These are phyloP conservation scores for Trachymyrmex cornetzi DNA, from an alignment of 1,140 invertebrate species.

Conservation along the genomic window DNA sequence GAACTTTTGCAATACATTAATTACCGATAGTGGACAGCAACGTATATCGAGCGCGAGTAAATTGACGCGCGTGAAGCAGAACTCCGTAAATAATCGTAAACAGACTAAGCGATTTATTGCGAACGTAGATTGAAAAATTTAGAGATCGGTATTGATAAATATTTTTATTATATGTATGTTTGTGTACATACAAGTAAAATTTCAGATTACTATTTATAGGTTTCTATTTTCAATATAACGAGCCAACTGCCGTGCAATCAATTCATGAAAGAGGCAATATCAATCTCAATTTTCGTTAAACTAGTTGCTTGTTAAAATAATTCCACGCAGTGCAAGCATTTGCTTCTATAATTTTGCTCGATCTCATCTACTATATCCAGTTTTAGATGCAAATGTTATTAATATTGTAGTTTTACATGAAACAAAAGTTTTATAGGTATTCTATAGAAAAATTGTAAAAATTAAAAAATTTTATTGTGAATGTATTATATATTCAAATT, in stretches of 20 bases:
- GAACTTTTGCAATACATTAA: constrained; percentile 34
- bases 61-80: background rate
- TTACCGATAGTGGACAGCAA: background rate
- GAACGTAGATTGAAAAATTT: constrained; percentile 13
- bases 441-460: constrained; percentile 8
- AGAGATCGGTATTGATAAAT: constrained; percentile 15
- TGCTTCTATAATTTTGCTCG: constrained; percentile 5
- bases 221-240: constrained; percentile 6
- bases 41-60: background rate
- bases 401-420: background rate
- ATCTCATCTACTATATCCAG: constrained; percentile 6
- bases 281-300: constrained; percentile 47
- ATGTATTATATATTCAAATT: background rate
- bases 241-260: background rate
- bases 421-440: background rate
- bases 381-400: background rate
- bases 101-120: constrained; percentile 3
- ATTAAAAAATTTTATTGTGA: background rate
- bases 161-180: background rate
- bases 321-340: background rate
- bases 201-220: constrained; percentile 12
- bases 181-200: background rate
- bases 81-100: constrained; percentile 31
- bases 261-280: constrained; percentile 19
- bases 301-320: background rate